Conservation (phyloP, 2,888 invertebrate genomes). For the Chrysomela aeneicollis region DNA sequence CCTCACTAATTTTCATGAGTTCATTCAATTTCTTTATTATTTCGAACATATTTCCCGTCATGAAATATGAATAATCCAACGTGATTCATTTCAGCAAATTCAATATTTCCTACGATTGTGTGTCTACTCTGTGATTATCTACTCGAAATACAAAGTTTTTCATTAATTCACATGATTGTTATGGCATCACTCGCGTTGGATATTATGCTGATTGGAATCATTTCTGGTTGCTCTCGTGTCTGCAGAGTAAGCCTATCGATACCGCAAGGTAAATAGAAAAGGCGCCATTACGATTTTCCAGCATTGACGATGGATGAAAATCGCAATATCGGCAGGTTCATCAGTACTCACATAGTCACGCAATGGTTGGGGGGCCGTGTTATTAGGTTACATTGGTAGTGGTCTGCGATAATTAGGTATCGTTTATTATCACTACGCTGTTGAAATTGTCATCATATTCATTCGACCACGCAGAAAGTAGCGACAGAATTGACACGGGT, state of each 20-base stretch:
- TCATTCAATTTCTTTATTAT: no score
- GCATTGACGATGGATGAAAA: neutral
- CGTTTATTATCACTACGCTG: neutral
- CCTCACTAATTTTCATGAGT: no score
- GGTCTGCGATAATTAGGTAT: neutral
- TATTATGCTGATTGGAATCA: no score
- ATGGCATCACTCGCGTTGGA: no score
- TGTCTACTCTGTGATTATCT: no score
- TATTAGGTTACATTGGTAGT: neutral
- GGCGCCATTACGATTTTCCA: neutral
- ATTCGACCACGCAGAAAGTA: neutral
- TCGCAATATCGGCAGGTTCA: neutral
- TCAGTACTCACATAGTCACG: slow-evolving; percentile 3
- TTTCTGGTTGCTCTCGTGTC: no score
- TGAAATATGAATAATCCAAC: no score
- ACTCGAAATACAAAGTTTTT: no score
- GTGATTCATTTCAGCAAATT: no score
- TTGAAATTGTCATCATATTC: neutral
- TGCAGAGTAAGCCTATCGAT: neutral
- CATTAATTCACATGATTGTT: no score
- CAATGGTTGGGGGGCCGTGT: neutral
- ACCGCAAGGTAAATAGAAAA: neutral
- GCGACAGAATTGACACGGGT: neutral
- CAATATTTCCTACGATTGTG: no score
- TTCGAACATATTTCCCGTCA: no score